Base-by-base conservation (phyloP, 2,797 vertebrate species). In the Pagetopsis macropterus region DNA sequence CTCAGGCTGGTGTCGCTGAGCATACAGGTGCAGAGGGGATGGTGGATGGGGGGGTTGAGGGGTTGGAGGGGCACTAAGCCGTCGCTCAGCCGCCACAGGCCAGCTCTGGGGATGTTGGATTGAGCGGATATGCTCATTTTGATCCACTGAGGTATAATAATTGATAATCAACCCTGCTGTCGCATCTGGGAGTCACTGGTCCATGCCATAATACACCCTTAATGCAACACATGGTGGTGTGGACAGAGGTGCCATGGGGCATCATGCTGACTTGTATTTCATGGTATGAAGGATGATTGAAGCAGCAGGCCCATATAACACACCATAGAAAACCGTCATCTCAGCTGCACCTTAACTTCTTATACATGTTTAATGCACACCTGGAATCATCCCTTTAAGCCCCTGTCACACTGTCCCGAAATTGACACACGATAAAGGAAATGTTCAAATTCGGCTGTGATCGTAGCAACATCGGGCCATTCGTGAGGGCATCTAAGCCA, bases 141-240 rank as follows among this genome's bases (percentile, higher is more conserved):
- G 89, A 95, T 84, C 83, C 92, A 94, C 90, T 94, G 93, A 95
- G 91, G 94, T 94, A 95, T 95, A 94, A 95, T 95, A 95, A 95
- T 95, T 94, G 94, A 95, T 95, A 93, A 95, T 94, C 93, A 94
- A 88, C 80, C 93, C 91, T 91, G 92, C 93, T 94, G 94, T 94
- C 90, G 73, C 89, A 91, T 93, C 91, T 94, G 92, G 84, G 91
- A 94, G 54, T 86, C 88, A 92, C 89, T 93, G 91, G 90, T 85
- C 92, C 88, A 40, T 93, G 87, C 65, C 41, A 65, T 91, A 91
- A 89, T 87, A 82, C 75, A 78, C 69, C 90, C 87, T 85, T 89
- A 86, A 91, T 87, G 82, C 88, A 86, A 87, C 91, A 89, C 84
- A 92, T 89, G 89, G 85, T 72, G 73, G 65, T 80, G 87, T 81